Percentiles rank a stretch among this genome's conserved stretches.
These are phyloP conservation scores for Myotis brandtii DNA, from an alignment of 2,113 vertebrate species.

Conservation along the genomic window DNA sequence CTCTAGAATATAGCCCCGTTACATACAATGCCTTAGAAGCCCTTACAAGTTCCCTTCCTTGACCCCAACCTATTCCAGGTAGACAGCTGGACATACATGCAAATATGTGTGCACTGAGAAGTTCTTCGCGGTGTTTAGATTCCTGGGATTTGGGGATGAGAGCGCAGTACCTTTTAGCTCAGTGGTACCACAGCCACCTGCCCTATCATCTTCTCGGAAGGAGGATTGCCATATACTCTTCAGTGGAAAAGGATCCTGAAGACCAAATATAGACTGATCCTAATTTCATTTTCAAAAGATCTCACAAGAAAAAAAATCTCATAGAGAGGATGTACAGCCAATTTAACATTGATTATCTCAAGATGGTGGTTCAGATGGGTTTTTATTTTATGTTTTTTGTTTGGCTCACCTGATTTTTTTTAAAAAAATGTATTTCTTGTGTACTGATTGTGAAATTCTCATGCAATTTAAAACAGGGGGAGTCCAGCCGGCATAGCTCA, in stretches of 20 bases:
- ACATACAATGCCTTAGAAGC: not conserved
- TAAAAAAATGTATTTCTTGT: not conserved
- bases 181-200: accelerated
- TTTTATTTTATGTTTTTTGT: not conserved
- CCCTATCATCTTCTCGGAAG: not conserved
- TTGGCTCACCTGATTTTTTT: not conserved
- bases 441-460: not conserved
- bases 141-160: not conserved
- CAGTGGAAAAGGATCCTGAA: no score
- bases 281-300: not conserved
- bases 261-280: not conserved
- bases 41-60: not conserved
- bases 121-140: not conserved
- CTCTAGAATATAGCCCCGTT: accelerated
- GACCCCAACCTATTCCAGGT: not conserved
- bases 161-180: not conserved
- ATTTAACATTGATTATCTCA: not conserved
- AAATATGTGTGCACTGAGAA: accelerated
- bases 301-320: not conserved
- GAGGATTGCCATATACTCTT: accelerated
- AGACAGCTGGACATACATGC: no score
- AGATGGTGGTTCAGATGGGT: no score
- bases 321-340: accelerated
- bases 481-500: no score
- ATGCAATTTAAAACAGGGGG: not conserved